Conservation (phyloP, 2,797 vertebrate species). For the Brachyrhaphis roseni region DNA sequence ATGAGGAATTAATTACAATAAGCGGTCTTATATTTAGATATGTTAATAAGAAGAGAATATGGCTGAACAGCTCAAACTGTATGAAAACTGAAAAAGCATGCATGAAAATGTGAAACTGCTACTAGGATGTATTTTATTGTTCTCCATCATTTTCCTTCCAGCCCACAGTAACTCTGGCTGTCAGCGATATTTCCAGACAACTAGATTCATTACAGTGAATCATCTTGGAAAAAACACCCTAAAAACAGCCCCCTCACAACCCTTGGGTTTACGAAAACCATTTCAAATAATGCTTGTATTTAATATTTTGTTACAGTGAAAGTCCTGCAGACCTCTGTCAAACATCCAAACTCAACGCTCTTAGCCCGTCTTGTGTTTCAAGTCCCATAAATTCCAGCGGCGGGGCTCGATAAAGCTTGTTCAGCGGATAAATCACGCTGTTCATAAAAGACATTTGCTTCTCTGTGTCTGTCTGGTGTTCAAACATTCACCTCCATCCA, state of each 20-base stretch:
- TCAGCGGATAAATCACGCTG: conserved; percentile 70
- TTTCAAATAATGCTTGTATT: conserved; percentile 76
- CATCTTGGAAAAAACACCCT: conserved; percentile 55
- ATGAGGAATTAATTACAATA: background rate
- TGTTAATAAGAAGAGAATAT: background rate
- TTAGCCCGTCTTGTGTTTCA: conserved; percentile 61
- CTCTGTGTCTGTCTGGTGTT: conserved; percentile 76
- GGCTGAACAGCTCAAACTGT: background rate
- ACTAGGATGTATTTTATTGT: conserved; percentile 26
- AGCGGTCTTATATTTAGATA: background rate
- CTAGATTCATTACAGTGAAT: conserved; percentile 56
- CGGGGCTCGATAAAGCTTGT: conserved; percentile 68
- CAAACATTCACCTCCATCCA: conserved; percentile 74
- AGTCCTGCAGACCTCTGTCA: conserved; percentile 58
- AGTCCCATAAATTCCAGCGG: conserved; percentile 66
- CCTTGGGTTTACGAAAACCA: conserved; percentile 66
- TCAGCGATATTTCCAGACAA: conserved; percentile 46
- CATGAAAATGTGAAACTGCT: background rate
- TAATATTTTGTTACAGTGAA: conserved; percentile 67
- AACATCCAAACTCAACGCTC: conserved; percentile 48
- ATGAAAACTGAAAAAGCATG: background rate
- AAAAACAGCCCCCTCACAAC: conserved; percentile 29
- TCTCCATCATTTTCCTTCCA: conserved; percentile 40
- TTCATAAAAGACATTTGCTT: conserved; percentile 76
- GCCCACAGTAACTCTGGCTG: conserved; percentile 28